These are phyloP conservation scores for Acomys russatus DNA, from an alignment of 2,797 vertebrate species.

Conservation along the genomic window DNA sequence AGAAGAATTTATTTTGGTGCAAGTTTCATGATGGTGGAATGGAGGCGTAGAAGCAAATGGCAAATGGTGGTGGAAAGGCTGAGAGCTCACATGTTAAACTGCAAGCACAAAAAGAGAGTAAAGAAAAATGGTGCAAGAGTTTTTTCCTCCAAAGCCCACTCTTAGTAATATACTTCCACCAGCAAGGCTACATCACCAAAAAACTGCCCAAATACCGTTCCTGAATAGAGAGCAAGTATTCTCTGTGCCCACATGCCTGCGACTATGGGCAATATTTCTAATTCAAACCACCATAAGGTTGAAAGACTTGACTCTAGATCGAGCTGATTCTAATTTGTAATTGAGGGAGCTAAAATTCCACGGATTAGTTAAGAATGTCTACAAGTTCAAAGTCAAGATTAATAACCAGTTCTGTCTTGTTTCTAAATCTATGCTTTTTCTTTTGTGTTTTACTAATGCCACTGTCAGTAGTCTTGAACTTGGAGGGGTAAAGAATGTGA, in stretches of 20 bases:
- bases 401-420: neutral
- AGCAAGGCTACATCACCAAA: neutral
- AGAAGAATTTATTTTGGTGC: neutral
- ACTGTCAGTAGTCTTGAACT: neutral
- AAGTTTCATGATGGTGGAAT: neutral
- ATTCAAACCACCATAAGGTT: neutral
- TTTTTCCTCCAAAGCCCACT: neutral
- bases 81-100: neutral
- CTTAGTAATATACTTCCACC: neutral
- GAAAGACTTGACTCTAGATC: neutral
- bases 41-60: neutral
- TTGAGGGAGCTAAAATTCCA: neutral
- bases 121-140: neutral
- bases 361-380: neutral
- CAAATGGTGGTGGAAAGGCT: neutral
- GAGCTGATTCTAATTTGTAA: neutral
- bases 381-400: slow-evolving; percentile 27
- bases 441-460: neutral
- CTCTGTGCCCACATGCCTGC: neutral
- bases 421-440: neutral
- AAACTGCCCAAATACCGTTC: neutral
- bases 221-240: neutral
- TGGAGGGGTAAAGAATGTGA: neutral
- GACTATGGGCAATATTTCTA: neutral
- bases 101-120: neutral